phyloP scores from a whole-genome alignment of 2,797 vertebrate genomes.

The Peromyscus melanophrys region DNA sequence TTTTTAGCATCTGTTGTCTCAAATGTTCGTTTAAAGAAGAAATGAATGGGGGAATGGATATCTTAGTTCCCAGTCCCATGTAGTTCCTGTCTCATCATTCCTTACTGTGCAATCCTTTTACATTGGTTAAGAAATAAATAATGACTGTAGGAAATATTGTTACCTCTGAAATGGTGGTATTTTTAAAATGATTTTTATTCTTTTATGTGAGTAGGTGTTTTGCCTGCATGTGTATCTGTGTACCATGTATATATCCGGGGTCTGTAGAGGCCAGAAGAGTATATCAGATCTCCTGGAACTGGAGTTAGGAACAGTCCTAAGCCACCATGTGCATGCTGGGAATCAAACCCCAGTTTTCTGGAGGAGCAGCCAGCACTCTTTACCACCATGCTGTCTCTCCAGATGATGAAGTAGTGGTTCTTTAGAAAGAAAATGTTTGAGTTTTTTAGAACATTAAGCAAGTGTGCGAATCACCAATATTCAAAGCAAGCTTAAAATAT shows the following conservation, averaged over 20 bases:
- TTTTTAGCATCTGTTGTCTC: neutral
- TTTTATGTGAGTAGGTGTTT: neutral
- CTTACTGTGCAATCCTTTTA: conserved; percentile 32
- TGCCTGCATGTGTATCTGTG: neutral
- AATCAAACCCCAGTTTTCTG: neutral
- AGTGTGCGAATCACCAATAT: conserved; percentile 39
- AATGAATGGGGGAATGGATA: neutral
- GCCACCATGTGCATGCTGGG: neutral
- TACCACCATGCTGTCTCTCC: neutral
- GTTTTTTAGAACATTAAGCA: conserved; percentile 53
- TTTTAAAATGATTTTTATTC: neutral
- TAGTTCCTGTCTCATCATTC: neutral
- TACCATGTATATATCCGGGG: neutral
- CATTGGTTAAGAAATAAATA: conserved; percentile 23
- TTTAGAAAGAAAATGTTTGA: neutral
- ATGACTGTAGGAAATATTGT: neutral
- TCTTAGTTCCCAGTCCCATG: neutral
- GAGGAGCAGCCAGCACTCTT: neutral
- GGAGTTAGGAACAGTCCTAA: neutral
- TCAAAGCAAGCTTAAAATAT: conserved; percentile 39
- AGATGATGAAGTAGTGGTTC: too few species aligned
- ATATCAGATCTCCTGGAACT: neutral
- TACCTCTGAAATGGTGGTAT: conserved; percentile 33
- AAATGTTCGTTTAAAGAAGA: conserved; percentile 29
- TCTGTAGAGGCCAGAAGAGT: neutral